phyloP scores from a whole-genome alignment of 2,113 vertebrate genomes.

The Todiramphus saurophagus region DNA sequence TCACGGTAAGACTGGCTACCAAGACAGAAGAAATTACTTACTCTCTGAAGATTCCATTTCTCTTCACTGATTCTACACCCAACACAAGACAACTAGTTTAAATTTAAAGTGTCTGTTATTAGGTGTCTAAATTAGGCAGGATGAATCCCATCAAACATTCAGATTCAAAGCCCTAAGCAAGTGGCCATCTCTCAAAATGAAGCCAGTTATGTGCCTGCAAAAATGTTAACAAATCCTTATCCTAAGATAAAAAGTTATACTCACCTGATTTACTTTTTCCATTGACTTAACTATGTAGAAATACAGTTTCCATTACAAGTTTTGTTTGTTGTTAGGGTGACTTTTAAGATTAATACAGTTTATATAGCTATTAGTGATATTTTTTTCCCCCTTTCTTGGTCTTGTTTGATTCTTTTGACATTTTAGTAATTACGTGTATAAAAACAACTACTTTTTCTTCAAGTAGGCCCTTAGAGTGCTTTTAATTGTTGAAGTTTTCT shows the following conservation, averaged over 20 bases:
- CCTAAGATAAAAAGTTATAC: neutral
- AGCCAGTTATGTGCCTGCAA: neutral
- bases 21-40: neutral
- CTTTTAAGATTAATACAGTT: slow-evolving; percentile 30
- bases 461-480: neutral
- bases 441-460: neutral
- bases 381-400: neutral
- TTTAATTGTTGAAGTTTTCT: neutral
- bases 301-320: neutral
- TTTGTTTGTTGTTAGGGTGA: neutral
- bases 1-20: neutral
- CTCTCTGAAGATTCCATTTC: neutral
- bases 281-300: slow-evolving; percentile 10
- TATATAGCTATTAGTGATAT: neutral
- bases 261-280: neutral
- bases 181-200: neutral
- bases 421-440: neutral
- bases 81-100: neutral
- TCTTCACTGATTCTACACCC: neutral
- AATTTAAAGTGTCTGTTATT: neutral
- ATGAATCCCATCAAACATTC: neutral
- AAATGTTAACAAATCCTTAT: neutral
- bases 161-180: neutral
- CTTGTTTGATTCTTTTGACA: neutral
- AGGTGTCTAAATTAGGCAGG: neutral